A percentile compares a stretch with the other conserved stretches of the same genome.
Evolutionary conservation across 53 echinoderm and acorn worm species (phyloP).

Genomic region (Pentamera pediparva): DNA sequence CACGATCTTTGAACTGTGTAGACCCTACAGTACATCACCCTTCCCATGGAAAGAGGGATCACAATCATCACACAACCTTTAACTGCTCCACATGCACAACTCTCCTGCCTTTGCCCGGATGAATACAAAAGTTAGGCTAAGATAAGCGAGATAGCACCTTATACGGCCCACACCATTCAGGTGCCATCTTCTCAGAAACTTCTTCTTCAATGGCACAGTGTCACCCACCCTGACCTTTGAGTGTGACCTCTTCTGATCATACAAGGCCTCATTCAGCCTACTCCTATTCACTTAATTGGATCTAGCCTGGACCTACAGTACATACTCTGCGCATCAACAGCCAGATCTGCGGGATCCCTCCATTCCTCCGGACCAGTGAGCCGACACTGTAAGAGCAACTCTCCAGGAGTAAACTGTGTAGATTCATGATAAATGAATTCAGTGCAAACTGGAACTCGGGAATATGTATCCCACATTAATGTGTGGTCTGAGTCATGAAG

Average conservation of each 20-base stretch:
- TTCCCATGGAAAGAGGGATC: neutral
- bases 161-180: slow-evolving; percentile 40
- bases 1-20: too few relatives aligned
- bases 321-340: neutral
- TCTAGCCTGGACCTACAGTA: too few relatives aligned
- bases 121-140: slow-evolving; percentile 16
- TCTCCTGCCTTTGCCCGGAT: neutral
- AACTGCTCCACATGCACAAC: slow-evolving; percentile 21
- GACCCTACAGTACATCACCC: slow-evolving; percentile 6
- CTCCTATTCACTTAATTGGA: neutral
- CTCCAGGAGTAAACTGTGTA: neutral
- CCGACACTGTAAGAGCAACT: neutral
- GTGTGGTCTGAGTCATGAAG: slow-evolving; percentile 36
- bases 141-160: neutral
- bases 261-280: neutral
- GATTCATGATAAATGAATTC: neutral
- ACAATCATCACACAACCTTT: neutral
- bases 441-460: neutral
- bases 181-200: slow-evolving; percentile 34
- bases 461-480: slow-evolving; percentile 21
- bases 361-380: neutral
- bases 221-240: slow-evolving; percentile 16
- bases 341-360: neutral
- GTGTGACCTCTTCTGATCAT: neutral
- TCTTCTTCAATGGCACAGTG: slow-evolving; percentile 18